These are phyloP conservation scores for Rhyacophila evoluta DNA, from an alignment of 2,888 invertebrate species.

Conservation along the genomic window DNA sequence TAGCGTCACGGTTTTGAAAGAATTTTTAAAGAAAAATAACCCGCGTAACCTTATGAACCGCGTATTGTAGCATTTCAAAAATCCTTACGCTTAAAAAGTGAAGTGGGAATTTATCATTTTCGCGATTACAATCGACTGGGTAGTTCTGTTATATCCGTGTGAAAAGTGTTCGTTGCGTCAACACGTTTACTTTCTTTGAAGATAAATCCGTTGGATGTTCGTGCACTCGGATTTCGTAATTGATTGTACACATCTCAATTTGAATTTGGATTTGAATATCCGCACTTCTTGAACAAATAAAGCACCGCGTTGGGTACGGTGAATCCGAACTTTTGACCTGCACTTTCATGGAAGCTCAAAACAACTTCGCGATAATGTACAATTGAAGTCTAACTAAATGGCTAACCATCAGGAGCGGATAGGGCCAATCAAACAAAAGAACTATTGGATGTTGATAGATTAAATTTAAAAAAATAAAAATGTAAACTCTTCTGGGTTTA, in stretches of 20 bases:
- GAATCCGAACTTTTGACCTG: not conserved
- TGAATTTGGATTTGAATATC: not conserved
- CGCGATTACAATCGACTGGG: not conserved
- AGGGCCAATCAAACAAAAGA: not conserved
- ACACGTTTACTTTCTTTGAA: not conserved
- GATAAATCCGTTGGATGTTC: not conserved
- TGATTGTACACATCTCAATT: not conserved
- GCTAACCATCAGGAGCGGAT: not conserved
- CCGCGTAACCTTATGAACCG: not conserved
- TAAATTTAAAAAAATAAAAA: no score
- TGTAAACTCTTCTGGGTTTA: no score
- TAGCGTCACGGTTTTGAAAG: no score
- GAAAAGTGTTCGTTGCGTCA: not conserved
- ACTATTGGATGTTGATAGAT: no score
- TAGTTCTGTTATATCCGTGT: not conserved
- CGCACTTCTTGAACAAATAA: not conserved
- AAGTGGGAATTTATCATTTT: not conserved
- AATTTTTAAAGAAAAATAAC: no score
- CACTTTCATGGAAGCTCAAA: not conserved
- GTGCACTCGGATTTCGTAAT: not conserved
- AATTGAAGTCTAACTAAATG: not conserved
- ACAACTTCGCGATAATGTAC: not conserved
- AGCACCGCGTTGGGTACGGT: not conserved
- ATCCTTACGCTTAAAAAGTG: not conserved
- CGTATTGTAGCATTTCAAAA: not conserved